Conservation (phyloP, 2,888 invertebrate species). For the Acronicta alni region DNA sequence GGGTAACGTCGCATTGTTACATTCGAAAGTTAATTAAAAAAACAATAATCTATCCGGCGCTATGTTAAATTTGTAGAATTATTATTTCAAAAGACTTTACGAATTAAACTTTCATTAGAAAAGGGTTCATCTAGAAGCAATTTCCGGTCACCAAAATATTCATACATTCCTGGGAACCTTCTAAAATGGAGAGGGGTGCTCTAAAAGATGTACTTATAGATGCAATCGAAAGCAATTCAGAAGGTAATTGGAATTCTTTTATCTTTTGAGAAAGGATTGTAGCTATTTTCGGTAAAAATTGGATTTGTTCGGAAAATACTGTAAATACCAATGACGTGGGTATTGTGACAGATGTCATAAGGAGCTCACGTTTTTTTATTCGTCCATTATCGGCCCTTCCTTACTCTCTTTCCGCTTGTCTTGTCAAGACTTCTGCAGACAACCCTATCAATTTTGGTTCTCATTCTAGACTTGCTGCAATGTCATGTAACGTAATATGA, state of each 20-base stretch:
- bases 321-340: neutral
- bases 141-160: constrained; percentile 54
- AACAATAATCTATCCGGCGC: no score
- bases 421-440: no score
- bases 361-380: no score
- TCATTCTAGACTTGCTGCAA: no score
- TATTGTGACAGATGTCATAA: no score
- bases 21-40: no score
- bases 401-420: no score
- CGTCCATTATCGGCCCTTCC: no score
- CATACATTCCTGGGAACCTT: constrained; percentile 35
- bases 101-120: constrained; percentile 16
- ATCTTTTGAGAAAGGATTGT: constrained; percentile 25
- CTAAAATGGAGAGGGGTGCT: constrained; percentile 13
- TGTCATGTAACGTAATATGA: no score
- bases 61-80: no score
- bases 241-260: constrained; percentile 38
- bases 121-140: constrained; percentile 39
- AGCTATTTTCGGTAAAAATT: constrained; percentile 5
- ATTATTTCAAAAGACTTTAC: neutral
- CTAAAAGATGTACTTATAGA: constrained; percentile 34
- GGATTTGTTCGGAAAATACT: neutral
- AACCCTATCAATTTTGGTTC: no score
- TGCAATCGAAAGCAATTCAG: constrained; percentile 47
- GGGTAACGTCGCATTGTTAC: no score